Conservation (phyloP, 1,140 invertebrate species). For the Sitophilus oryzae region DNA sequence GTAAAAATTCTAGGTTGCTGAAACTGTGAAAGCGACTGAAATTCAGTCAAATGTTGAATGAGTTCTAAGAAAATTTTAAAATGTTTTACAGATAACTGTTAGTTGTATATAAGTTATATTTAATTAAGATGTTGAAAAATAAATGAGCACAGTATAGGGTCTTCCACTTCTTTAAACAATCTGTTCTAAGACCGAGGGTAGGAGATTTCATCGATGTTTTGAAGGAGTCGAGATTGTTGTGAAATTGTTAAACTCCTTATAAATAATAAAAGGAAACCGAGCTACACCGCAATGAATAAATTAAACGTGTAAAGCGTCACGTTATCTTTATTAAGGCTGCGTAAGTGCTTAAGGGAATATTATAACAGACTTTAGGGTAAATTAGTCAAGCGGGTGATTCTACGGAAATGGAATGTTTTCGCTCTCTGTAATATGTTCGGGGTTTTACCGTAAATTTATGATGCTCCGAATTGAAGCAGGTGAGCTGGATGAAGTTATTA, state of each 20-base stretch:
- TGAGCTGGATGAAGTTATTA: not conserved
- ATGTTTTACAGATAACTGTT: too few species aligned
- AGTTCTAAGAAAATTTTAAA: too few species aligned
- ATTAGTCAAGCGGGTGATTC: slow-evolving; percentile 17
- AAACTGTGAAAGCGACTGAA: too few species aligned
- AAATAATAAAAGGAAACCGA: slow-evolving; percentile 15
- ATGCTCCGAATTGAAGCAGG: not conserved
- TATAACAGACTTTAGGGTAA: slow-evolving; percentile 24
- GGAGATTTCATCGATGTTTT: too few species aligned
- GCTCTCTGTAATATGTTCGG: too few species aligned
- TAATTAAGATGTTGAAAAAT: too few species aligned
- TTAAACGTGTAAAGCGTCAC: slow-evolving; percentile 16
- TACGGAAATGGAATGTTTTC: slow-evolving; percentile 6
- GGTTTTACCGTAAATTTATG: not conserved
- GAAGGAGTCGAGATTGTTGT: not conserved
- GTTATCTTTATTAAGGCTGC: slow-evolving; percentile 12
- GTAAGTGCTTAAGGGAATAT: slow-evolving; percentile 21
- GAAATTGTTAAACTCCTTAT: slow-evolving; percentile 6
- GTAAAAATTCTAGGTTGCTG: too few species aligned
- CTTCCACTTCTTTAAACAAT: too few species aligned
- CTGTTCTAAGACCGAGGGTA: too few species aligned
- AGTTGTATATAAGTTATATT: too few species aligned
- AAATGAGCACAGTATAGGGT: too few species aligned
- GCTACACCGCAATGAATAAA: slow-evolving; percentile 17
- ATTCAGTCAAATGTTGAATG: too few species aligned